Base-by-base conservation (phyloP, 2,888 invertebrate species). In the Mimas tiliae region DNA sequence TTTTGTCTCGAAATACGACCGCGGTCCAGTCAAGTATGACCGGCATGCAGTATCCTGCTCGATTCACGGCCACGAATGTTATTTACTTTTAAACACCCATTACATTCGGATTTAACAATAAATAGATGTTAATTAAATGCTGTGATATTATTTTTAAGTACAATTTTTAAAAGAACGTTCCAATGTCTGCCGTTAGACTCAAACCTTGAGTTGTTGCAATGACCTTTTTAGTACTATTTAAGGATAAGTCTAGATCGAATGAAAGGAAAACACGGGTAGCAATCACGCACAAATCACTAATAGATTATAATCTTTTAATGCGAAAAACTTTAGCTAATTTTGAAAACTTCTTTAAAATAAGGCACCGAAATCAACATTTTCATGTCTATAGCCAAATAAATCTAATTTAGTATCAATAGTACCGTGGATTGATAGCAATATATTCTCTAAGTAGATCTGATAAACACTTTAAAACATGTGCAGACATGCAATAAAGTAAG, bases 21-120 rank as follows among this genome's bases (percentile, higher is more conserved):
- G 62, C 70, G 75, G 74, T 68, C 73, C 82, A 77, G 73, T 79
- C 76, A 75, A 79, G 83, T 83, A 80, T 87, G 84, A 87, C 86
- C 77, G 75, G 70, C 73, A 9, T 7, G 34, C 38, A 9, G 69
- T 80, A 81, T 83, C 78, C 78, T 78, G 81, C 79, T 74, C 75
- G 70, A 79, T 66, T 72, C 74, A 76, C 72, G 69, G 69, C 74
- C 69, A 72, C 71, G 75, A 74, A 76, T 67, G 69, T 65, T 65
- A 65, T 65, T 65, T 51, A 51, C 34, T 63, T 62, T 64, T n/a
- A n/a, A 38, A 34, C 19, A 64, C 27, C 68, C 71, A 70, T 64
- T 42, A 27, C 12, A 53, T 33, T 42, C n/a, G 16, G 27, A 27
- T 42, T 14, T 42, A 16, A 65, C 16, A 65, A 6, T 48, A 19